Evolutionary conservation across 2,797 vertebrate species (phyloP).

Genomic region (Oreonectes daqikongensis): DNA sequence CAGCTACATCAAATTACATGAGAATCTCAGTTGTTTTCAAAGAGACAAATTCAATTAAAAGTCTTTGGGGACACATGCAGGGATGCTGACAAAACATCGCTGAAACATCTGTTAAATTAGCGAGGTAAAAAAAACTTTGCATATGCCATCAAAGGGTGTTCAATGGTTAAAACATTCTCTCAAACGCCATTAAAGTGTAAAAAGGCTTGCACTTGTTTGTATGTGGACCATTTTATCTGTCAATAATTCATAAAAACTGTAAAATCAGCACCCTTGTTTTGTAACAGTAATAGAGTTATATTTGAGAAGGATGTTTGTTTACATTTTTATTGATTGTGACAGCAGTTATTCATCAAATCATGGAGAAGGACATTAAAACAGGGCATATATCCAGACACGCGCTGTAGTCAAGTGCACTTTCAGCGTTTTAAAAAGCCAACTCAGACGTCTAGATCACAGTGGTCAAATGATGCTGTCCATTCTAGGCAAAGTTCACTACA

Average conservation of each 20-base stretch:
- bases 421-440: neutral
- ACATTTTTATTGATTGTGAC: neutral
- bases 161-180: conserved; percentile 20
- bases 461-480: neutral
- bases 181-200: conserved; percentile 28
- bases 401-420: neutral
- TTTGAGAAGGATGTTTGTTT: neutral
- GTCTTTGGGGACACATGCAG: conserved; percentile 33
- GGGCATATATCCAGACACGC: neutral
- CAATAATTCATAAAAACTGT: neutral
- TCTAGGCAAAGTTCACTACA: neutral
- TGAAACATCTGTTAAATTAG: conserved; percentile 37
- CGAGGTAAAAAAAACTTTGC: conserved; percentile 36
- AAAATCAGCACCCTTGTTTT: neutral
- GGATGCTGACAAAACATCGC: conserved; percentile 37
- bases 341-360: neutral
- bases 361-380: neutral
- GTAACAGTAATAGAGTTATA: conserved; percentile 15
- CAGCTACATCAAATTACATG: conserved; percentile 34
- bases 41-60: conserved; percentile 31
- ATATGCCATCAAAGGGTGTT: conserved; percentile 24
- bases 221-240: conserved; percentile 4
- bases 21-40: conserved; percentile 33
- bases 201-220: conserved; percentile 24
- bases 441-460: neutral